A percentile compares a stretch with the other conserved stretches of the same genome.
Conservation (phyloP, 2,797 vertebrate species). For the Aselliscus stoliczkanus region DNA sequence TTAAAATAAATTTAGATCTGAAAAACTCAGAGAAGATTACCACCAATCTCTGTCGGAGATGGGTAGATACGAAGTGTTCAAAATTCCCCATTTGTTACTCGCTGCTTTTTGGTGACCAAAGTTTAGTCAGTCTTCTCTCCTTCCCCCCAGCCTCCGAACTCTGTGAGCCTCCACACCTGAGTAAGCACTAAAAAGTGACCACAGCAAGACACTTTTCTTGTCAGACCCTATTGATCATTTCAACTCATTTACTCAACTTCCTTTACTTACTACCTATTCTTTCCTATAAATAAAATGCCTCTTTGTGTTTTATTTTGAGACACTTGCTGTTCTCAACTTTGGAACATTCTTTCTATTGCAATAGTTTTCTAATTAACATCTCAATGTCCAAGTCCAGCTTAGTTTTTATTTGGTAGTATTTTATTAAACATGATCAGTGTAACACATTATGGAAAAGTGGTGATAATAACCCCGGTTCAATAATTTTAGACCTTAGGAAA, state of each 20-base stretch:
- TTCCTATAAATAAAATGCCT: background rate
- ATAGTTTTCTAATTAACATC: background rate
- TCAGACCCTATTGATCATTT: background rate
- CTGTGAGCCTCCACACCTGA: background rate
- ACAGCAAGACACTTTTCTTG: background rate
- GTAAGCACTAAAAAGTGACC: background rate
- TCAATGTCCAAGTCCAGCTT: background rate
- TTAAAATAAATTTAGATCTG: background rate
- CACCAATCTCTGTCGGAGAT: background rate
- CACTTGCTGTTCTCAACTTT: background rate
- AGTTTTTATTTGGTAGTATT: background rate
- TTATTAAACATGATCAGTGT: background rate
- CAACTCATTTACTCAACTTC: background rate
- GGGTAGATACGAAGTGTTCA: background rate
- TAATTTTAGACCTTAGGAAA: background rate
- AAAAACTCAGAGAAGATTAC: background rate
- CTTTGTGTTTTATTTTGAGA: background rate
- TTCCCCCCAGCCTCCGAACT: background rate
- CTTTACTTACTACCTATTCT: background rate
- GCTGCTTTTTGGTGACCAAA: background rate
- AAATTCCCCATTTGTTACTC: background rate
- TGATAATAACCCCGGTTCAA: background rate
- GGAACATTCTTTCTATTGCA: background rate
- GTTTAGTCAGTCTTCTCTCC: background rate
- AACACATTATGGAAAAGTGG: background rate